Base-by-base conservation (phyloP, 2,113 vertebrate species). In the Chionodraco myersi region DNA sequence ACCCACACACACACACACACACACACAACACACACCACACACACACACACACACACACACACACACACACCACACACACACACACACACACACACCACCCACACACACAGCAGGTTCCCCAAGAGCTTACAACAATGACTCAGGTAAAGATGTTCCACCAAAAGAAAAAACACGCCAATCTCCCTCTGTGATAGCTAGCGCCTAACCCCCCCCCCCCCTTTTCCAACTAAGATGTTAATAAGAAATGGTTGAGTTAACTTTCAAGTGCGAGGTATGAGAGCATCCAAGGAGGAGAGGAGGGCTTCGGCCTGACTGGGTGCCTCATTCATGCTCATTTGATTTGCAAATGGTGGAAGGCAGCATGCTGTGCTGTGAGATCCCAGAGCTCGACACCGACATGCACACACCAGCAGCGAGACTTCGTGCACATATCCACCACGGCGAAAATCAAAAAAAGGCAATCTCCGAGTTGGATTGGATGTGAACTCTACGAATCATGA, bases 331-430 rank as follows among this genome's bases (percentile, higher is more conserved):
- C 83, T 87, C 78, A 88, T 94, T 92, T 92, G 90, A 90, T 84
- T 90, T 93, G 92, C 91, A 94, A 92, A 94, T 92, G 66, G 45
- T 15, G 77, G 60, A 15, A 79, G 72, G 67, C 80, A 81, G 79
- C 89, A 82, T 73, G 80, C 89, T 77, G 84, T 61, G 85, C 78
- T 82, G 63, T 74, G 65, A 84, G 72, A 86, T 86, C 85, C 83
- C 88, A 85, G 79, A 90, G 85, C 62, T 62, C 79, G 75, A 89
- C 83, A 72, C 53, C 16, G 6, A 76, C 69, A 54, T 59, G 44
- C 52, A 62, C 65, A 21, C 70, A 70, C 66, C 45, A 68, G 64
- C 4, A 71, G 36, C 34, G 1, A 81, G 75, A 62, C 23, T 47
- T 57, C 54, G 23, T 56, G 54, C 59, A 54, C 51, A 63, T 8